Percentiles rank a stretch among this genome's conserved stretches.
Evolutionary conservation across 2,113 vertebrate species (phyloP).

Genomic region (Opisthocomus hoazin): DNA sequence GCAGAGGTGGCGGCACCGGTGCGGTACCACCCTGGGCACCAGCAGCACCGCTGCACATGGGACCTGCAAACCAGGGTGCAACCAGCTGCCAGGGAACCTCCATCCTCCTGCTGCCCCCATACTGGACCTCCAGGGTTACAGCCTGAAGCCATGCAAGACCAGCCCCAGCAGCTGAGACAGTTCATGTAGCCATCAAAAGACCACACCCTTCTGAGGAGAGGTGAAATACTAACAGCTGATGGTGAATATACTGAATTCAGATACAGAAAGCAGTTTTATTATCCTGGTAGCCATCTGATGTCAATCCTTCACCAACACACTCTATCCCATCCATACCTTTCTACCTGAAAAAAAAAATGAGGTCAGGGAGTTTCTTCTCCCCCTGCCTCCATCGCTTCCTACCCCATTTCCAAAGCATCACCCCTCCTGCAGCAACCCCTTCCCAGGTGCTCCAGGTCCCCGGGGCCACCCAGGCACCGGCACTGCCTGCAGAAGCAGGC

Average conservation of each 20-base stretch:
- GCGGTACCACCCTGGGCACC: not conserved
- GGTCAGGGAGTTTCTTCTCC: not conserved
- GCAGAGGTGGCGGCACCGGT: not conserved
- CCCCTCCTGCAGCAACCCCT: not conserved
- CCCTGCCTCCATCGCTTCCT: not conserved
- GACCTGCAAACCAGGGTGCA: not conserved
- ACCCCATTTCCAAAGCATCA: not conserved
- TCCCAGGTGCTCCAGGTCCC: not conserved
- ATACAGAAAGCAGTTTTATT: not conserved
- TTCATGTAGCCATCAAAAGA: not conserved
- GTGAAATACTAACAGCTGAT: not conserved
- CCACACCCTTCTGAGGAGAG: not conserved
- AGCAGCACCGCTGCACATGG: fast-evolving
- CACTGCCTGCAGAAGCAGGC: not conserved
- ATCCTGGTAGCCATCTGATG: not conserved
- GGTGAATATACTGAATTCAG: not conserved
- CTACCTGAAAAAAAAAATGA: not conserved
- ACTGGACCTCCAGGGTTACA: not conserved
- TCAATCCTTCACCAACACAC: not conserved
- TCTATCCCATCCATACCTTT: not conserved
- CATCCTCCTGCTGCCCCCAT: not conserved
- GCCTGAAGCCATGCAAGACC: not conserved
- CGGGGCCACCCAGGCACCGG: not conserved
- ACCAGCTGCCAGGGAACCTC: no score
- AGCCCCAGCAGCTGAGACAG: not conserved